Percentiles rank a stretch among this genome's conserved stretches.
These are phyloP conservation scores for Danio kyathit DNA, from an alignment of 2,797 vertebrate species.

Conservation along the genomic window DNA sequence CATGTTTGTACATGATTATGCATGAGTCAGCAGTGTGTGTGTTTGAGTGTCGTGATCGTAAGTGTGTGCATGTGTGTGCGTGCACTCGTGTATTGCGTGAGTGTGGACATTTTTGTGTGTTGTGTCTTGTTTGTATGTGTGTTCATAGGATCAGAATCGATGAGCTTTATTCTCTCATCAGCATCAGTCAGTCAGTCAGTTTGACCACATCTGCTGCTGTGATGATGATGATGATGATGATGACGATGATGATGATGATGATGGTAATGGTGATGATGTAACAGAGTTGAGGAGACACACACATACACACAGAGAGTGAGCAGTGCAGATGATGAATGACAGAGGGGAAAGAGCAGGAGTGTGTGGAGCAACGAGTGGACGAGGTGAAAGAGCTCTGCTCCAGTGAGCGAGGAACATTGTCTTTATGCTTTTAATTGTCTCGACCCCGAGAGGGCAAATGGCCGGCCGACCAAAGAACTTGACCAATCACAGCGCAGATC, in stretches of 20 bases:
- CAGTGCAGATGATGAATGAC: not conserved
- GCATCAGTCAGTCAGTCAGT: constrained; percentile 36
- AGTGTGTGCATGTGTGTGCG: constrained; percentile 29
- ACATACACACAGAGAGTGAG: not conserved
- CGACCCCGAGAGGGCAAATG: constrained; percentile 23
- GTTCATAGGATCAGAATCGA: constrained; percentile 45
- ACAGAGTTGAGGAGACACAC: constrained; percentile 27
- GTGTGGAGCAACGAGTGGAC: not conserved
- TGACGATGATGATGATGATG: too few relatives aligned
- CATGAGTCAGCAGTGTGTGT: too few relatives aligned
- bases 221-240: not conserved
- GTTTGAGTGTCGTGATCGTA: too few relatives aligned
- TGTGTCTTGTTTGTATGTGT: not conserved
- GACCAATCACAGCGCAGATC: not conserved
- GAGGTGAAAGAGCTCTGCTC: not conserved
- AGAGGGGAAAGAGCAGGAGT: not conserved
- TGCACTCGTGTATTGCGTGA: too few relatives aligned
- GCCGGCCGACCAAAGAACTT: not conserved
- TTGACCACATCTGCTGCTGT: constrained; percentile 50
- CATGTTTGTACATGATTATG: not conserved
- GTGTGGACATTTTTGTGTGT: not conserved
- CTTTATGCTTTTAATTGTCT: constrained; percentile 45
- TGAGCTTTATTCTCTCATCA: constrained; percentile 49
- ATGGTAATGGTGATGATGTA: constrained; percentile 50
- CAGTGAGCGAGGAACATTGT: not conserved